Evolutionary conservation across 2,113 vertebrate species (phyloP), one percentile per base, ranked within the genome.

Genomic region (Spea multiplicata): DNA sequence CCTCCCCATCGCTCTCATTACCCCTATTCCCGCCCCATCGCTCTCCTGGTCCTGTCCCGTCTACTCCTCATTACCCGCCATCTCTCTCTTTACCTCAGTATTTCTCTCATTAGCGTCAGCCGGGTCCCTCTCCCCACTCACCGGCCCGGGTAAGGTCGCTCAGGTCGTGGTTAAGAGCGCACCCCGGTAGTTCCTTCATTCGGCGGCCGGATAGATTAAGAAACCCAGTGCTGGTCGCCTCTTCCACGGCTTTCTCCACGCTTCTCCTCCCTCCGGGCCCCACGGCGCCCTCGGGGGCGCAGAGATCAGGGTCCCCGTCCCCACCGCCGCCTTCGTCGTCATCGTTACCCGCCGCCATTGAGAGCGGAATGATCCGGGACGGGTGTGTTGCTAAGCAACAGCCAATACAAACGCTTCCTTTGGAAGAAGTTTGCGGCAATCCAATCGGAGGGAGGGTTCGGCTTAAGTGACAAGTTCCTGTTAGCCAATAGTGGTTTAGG

Each of bases 101-200:
- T 30, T 30, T 30, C 30, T 30, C 30, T 59, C 6, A 10, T 5
- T 64, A 4, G 7, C 7, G 9, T 44, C 12, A 7, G n/a, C 62
- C 3, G 66, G 30, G 30, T 2, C 30, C 30, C 30, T 30, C 30
- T 30, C 30, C 30, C 30, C 55, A 80, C 91, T 85, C 91, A 97
- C 96, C 96, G 90, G 96, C 96, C 90, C 95, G 95, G 76, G 92
- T 96, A 57, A 95, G 97, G 85, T 98, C 96, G 69, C 94, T 95
- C 73, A 97, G 93, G 87, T 98, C 96, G 85, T 94, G 95, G 90
- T 89, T 75, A 3, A n/a, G 45, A 45, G 8, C 92, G 78, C 93
- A 84, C 68, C 93, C 50, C 44, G 96, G 96, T 86, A 96, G 96
- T 79, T 96, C 95, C 83, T 94, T 92, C 88, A 98, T 94, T 87